Evolutionary conservation across 2,888 invertebrate species (phyloP).

Genomic region (Habroteleia sp.): DNA sequence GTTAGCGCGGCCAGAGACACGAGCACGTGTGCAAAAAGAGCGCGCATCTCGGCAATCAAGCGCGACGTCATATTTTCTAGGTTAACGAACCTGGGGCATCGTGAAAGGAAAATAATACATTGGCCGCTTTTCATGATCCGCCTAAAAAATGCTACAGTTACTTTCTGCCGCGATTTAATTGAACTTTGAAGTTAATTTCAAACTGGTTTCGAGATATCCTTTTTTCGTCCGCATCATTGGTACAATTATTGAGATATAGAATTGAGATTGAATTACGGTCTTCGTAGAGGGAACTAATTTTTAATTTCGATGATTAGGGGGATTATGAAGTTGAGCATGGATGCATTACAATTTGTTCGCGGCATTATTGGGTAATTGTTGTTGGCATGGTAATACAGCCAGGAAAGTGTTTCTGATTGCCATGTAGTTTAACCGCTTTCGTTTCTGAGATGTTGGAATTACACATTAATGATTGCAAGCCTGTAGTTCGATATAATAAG

Average conservation of each 20-base stretch:
- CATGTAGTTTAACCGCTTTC: slow-evolving; percentile 18
- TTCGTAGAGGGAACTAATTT: slow-evolving; percentile 32
- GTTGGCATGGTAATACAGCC: slow-evolving; percentile 18
- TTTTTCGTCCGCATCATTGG: slow-evolving; percentile 33
- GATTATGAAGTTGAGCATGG: slow-evolving; percentile 16
- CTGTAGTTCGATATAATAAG: slow-evolving; percentile 8
- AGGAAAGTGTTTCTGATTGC: slow-evolving; percentile 48
- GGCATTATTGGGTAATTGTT: slow-evolving; percentile 46
- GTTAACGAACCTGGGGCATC: slow-evolving; percentile 34
- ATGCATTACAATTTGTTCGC: slow-evolving; percentile 29
- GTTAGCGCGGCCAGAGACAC: slow-evolving; percentile 57
- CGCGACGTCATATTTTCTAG: slow-evolving; percentile 60
- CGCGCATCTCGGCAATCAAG: slow-evolving; percentile 41
- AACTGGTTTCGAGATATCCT: slow-evolving; percentile 32
- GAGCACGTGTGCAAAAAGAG: slow-evolving; percentile 60
- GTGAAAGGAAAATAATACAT: slow-evolving; percentile 35
- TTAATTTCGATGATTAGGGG: slow-evolving; percentile 50
- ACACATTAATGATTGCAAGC: background rate
- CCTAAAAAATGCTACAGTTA: slow-evolving; percentile 18
- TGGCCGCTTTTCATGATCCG: slow-evolving; percentile 27
- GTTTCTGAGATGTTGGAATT: slow-evolving; percentile 29
- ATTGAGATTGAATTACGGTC: slow-evolving; percentile 43
- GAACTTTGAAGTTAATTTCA: slow-evolving; percentile 38
- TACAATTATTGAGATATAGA: slow-evolving; percentile 46
- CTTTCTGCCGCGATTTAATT: slow-evolving; percentile 35